Evolutionary conservation across 2,888 invertebrate species (phyloP), one percentile per base, ranked within the genome.

Genomic region (Drosophila subquinaria): DNA sequence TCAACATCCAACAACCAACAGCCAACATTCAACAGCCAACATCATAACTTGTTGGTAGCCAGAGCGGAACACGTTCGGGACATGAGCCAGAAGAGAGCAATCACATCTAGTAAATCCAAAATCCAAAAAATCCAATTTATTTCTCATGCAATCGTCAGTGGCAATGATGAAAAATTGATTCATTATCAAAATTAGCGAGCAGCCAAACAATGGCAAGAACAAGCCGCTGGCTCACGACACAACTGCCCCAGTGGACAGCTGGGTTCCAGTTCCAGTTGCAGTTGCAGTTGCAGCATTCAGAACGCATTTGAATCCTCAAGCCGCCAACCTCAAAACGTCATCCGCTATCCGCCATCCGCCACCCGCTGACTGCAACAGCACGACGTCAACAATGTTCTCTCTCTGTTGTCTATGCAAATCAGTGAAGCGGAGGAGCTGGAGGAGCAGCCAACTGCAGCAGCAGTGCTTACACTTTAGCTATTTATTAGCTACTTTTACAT

Each of bases 151-250:
- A 61, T 64, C 73, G 53, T 64, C 76, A 73, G 79, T 72, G 84
- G 86, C 84, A 82, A 80, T 84, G 84, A 87, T 86, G 87, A 88
- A 88, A 86, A 87, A 87, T 87, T 87, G 87, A 87, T 87, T 87
- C 87, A 87, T 87, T 87, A 87, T 88, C 84, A 87, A 87, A 89
- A 89, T 87, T 89, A 88, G 86, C 88, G 73, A 89, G 85, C 84
- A 81, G 61, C 69, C 79, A 81, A 84, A 84, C 83, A 83, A 79
- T 81, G 68, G 74, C 73, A 57, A 79, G 82, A 82, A 84, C 84
- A 83, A 88, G 84, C 73, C 80, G 72, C 66, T 79, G 78, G 60
- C 88, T 88, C 89, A 87, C 89, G 89, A 87, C 66, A 70, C 74
- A 65, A 61, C 73, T 45, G 64, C 53, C 10, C 13, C 43, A 23